Evolutionary conservation across 1,140 invertebrate species (phyloP).

Genomic region (Luehdorfia chinensis): DNA sequence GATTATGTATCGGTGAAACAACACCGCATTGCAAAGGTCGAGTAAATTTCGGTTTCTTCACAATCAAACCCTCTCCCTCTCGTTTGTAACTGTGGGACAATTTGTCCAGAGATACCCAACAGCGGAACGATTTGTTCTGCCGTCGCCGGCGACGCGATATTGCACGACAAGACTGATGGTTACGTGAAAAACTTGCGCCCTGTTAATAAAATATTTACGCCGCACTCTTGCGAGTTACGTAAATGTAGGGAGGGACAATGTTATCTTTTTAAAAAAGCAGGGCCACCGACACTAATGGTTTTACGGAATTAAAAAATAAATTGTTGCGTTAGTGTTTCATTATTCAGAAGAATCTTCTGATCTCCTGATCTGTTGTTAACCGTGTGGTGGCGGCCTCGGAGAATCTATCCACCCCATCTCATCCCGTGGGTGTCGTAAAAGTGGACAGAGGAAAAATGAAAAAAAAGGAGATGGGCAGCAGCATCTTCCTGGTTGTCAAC

Average conservation of each 20-base stretch:
- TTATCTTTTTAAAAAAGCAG: not conserved
- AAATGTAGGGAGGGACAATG: not conserved
- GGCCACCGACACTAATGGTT: not conserved
- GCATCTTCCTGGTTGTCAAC: too few relatives aligned
- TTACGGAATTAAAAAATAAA: too few relatives aligned
- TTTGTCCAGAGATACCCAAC: conserved; percentile 14
- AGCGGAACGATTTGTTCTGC: conserved; percentile 43
- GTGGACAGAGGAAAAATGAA: too few relatives aligned
- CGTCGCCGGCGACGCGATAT: conserved; percentile 41
- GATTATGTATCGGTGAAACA: too few relatives aligned
- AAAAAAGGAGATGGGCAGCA: too few relatives aligned
- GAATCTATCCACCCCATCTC: too few relatives aligned
- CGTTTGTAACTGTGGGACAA: conserved; percentile 7
- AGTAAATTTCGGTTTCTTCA: conserved; percentile 1
- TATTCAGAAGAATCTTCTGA: too few relatives aligned
- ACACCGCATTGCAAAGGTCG: not conserved
- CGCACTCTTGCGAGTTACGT: conserved; percentile 28
- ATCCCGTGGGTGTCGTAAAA: too few relatives aligned
- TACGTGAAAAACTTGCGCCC: conserved; percentile 24
- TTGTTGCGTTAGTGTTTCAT: too few relatives aligned
- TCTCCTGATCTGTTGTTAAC: too few relatives aligned
- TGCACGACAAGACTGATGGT: conserved; percentile 47
- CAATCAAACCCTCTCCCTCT: conserved; percentile 23
- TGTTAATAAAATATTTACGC: conserved; percentile 57
- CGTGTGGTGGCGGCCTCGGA: too few relatives aligned